Base-by-base conservation (phyloP, 2,888 invertebrate species). In the Entomobrya proxima region DNA sequence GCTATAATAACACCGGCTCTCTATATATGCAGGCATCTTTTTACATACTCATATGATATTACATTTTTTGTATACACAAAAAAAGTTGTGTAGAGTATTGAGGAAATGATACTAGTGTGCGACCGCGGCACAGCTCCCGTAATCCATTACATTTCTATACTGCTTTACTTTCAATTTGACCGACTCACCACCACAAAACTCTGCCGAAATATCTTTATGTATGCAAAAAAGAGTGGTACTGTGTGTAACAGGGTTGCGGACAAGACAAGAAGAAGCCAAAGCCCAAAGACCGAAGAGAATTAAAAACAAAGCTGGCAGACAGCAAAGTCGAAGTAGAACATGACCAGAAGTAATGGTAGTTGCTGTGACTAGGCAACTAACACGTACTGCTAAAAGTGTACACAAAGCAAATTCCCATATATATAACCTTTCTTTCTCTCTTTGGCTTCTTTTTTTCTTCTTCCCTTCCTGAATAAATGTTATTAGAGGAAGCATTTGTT, bases 401-500 rank as follows among this genome's bases (percentile, higher is more conserved):
- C 75, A 64, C 50, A 64, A 58, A 58, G 40, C 27, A 74, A 74
- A 47, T 81, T 44, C 55, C 61, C 64, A 58, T 24, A 44, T 27
- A 30, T 30, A 9, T 72, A 18, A 55, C 6, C 6, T 7, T 18
- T 55, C 18, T 18, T 55, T 55, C 55, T 55, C 18, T 55, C 55
- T 55, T 18, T 18, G 21, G 24, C 15, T 44, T n/a, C n/a, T n/a
- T n/a, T n/a, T n/a, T n/a, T n/a, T n/a, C n/a, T n/a, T n/a, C n/a
- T 72, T 72, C 30, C 37, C 50, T 55, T 64, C 44, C 52, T 32
- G 64, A 72, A 75, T 35, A 75, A 52, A 79, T 75, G 72, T 75
- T 85, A 79, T 80, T 85, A 80, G 40, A 15, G 55, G 58, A 75
- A 55, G 67, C 79, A 80, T 72, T 85, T 84, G 84, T 84, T 79